Evolutionary conservation across 2,888 invertebrate species (phyloP), one percentile per base, ranked within the genome.

Genomic region (Trichacis sp.): DNA sequence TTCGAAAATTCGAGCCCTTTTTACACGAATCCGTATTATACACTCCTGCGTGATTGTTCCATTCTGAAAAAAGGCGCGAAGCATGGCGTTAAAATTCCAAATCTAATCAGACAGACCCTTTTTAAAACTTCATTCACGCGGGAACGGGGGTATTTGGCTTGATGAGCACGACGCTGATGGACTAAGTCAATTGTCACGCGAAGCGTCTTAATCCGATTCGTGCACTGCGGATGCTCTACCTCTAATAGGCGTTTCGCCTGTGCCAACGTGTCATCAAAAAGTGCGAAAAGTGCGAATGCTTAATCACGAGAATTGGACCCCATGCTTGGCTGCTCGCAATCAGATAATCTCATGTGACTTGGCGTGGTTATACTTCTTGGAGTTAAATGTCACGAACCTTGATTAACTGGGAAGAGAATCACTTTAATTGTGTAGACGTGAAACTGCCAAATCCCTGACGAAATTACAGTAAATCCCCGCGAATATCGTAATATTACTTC

Each of bases 241-340:
- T 65, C 64, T 60, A 65, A 63, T 66, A 57, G 61, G 56, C 56
- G 61, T 66, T 63, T 64, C 67, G 53, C 55, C 49, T 59, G 50
- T 56, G 55, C 57, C 61, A 57, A 63, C 75, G 76, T 76, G 76
- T 78, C 79, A 78, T 82, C 79, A 80, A 81, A 83, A 83, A 80
- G 82, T 82, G 82, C 81, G 82, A 83, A 83, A 83, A 80, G 82
- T 82, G 82, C 81, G 82, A 83, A 81, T 81, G 82, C 81, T 81
- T 83, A 81, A 84, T 83, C 79, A 80, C 74, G 70, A 73, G 76
- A 81, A 82, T 81, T 78, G 80, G 77, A 77, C 78, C 74, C 76
- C 73, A 71, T 78, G 77, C 76, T 74, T 68, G 73, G 75, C 69
- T 75, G 77, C 75, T 72, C 77, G 78, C 81, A 83, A 81, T 82